phyloP scores from a whole-genome alignment of 2,888 invertebrate genomes.

The Eupithecia subumbrata region DNA sequence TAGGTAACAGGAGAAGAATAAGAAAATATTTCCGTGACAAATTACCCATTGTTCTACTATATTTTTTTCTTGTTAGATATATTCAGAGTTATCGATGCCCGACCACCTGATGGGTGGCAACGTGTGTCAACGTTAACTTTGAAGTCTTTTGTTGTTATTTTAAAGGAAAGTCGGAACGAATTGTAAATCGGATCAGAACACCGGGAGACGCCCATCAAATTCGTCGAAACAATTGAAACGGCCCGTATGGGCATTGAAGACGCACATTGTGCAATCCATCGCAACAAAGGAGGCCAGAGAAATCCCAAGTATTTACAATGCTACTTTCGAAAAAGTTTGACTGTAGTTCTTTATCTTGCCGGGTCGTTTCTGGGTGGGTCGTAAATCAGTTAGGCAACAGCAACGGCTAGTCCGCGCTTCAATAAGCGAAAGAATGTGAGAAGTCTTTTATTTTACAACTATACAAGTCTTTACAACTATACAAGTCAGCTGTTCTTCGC shows the following conservation, averaged over 20 bases:
- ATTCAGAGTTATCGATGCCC: constrained; percentile 16
- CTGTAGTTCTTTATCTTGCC: constrained; percentile 59
- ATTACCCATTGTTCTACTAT: constrained; percentile 13
- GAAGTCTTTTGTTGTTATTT: constrained; percentile 58
- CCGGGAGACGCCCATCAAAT: constrained; percentile 73
- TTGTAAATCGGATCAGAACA: constrained; percentile 76
- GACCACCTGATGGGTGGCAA: constrained; percentile 60
- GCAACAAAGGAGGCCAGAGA: constrained; percentile 77
- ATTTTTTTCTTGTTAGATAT: background rate
- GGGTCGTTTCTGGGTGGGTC: constrained; percentile 52
- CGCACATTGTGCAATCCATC: constrained; percentile 76
- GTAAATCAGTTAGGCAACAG: constrained; percentile 73
- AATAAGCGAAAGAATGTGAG: constrained; percentile 58
- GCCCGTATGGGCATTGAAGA: constrained; percentile 65
- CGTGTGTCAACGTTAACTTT: constrained; percentile 47
- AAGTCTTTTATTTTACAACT: constrained; percentile 49
- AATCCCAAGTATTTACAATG: constrained; percentile 70
- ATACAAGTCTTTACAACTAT: constrained; percentile 49
- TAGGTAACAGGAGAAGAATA: background rate
- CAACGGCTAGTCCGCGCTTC: constrained; percentile 50
- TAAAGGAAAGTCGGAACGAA: constrained; percentile 80
- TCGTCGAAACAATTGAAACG: constrained; percentile 74
- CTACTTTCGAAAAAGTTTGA: constrained; percentile 67
- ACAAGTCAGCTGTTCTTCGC: constrained; percentile 57
- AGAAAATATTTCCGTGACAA: background rate